Conservation (phyloP, 2,113 vertebrate species). For the Elanoides forficatus region DNA sequence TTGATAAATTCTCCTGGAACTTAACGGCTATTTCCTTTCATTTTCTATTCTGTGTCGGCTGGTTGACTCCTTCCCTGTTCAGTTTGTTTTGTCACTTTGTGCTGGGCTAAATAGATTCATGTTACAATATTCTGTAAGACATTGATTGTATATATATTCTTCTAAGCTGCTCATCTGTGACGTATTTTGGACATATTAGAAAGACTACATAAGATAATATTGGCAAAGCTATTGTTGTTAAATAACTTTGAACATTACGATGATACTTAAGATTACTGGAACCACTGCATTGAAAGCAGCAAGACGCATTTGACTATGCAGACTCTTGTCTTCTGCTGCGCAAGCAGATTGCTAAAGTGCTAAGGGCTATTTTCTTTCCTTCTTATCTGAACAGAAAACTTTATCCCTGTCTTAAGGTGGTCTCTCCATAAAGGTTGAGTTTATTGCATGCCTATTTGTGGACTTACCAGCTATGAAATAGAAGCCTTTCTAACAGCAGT, state of each 20-base stretch:
- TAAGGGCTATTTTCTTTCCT: not conserved
- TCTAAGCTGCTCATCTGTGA: not conserved
- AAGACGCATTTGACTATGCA: not conserved
- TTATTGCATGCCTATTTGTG: not conserved
- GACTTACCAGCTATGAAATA: not conserved
- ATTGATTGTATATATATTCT: not conserved
- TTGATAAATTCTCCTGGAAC: not conserved
- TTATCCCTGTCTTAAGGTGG: not conserved
- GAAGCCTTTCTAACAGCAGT: not conserved
- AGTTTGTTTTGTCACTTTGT: not conserved
- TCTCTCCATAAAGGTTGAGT: not conserved
- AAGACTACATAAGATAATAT: not conserved
- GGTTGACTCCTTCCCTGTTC: not conserved
- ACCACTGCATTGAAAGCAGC: rapidly evolving
- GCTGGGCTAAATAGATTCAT: not conserved
- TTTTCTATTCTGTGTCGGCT: not conserved
- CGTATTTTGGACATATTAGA: not conserved
- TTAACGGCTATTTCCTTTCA: not conserved
- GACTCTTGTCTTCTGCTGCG: not conserved
- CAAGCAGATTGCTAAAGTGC: not conserved
- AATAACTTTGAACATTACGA: not conserved
- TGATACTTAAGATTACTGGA: not conserved
- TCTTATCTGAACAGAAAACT: not conserved
- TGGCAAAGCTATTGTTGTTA: not conserved
- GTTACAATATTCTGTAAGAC: not conserved